Percentiles rank a stretch among this genome's conserved stretches.
phyloP scores from a whole-genome alignment of 2,797 vertebrate species.

The Pyrocephalus nanus region DNA sequence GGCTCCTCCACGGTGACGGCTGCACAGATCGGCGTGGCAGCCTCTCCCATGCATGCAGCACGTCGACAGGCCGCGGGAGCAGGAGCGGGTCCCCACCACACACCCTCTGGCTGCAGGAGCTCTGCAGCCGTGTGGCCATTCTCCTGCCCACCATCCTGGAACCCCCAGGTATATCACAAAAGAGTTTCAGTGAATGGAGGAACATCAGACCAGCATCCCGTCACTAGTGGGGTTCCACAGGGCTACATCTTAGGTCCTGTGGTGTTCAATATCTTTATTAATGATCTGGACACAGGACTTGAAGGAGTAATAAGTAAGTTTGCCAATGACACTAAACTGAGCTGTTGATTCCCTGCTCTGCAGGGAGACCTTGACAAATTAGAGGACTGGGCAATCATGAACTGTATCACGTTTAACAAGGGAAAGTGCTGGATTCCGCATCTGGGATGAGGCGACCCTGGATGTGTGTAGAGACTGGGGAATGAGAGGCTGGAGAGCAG shows the following conservation, averaged over 20 bases:
- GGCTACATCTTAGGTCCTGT: not conserved
- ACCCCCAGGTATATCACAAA: too few relatives aligned
- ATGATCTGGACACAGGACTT: not conserved
- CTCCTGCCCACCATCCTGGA: too few relatives aligned
- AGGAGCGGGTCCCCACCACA: too few relatives aligned
- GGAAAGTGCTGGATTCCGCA: not conserved
- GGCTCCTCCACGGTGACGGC: too few relatives aligned
- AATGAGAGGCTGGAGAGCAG: not conserved
- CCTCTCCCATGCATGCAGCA: too few relatives aligned
- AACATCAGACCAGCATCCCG: not conserved
- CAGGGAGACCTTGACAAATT: accelerated
- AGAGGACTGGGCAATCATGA: not conserved
- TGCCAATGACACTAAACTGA: not conserved
- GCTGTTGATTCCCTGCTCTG: not conserved
- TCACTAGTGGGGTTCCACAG: too few relatives aligned
- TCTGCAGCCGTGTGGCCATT: too few relatives aligned
- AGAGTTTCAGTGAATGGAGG: too few relatives aligned
- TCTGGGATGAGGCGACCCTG: not conserved
- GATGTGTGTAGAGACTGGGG: not conserved
- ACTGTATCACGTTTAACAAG: not conserved
- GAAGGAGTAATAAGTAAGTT: not conserved
- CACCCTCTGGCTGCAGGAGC: too few relatives aligned
- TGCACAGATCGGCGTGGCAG: too few relatives aligned
- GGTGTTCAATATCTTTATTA: not conserved
- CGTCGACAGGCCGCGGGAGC: too few relatives aligned